Percentiles rank a stretch among this genome's conserved stretches.
Evolutionary conservation across 2,113 vertebrate species (phyloP).

Genomic region (Xenus cinereus): DNA sequence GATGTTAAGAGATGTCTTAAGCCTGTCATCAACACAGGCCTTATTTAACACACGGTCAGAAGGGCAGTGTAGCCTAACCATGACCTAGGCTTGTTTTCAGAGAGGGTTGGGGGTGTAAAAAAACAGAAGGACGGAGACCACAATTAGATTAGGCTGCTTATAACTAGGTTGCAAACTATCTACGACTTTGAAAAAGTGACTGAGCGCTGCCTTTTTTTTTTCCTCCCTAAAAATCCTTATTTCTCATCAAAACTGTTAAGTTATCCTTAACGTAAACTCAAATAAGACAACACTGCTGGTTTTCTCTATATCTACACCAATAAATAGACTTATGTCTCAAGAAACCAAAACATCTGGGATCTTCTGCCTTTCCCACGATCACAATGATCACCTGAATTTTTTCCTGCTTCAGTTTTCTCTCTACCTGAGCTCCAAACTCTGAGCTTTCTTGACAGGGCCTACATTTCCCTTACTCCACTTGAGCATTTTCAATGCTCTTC

Average conservation of each 20-base stretch:
- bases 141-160: not conserved
- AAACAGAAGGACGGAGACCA: not conserved
- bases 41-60: not conserved
- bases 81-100: not conserved
- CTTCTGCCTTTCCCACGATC: not conserved
- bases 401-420: not conserved
- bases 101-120: not conserved
- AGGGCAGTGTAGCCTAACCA: not conserved
- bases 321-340: not conserved
- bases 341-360: not conserved
- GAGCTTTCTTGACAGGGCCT: not conserved
- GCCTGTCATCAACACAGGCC: not conserved
- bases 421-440: not conserved
- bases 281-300: not conserved
- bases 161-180: not conserved
- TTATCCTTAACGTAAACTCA: not conserved
- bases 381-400: not conserved
- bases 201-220: not conserved
- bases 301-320: not conserved
- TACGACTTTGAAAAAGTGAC: not conserved
- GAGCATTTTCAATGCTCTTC: not conserved
- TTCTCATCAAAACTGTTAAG: not conserved
- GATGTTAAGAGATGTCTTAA: not conserved
- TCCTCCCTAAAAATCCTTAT: not conserved
- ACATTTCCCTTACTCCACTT: not conserved